A percentile compares a stretch with the other conserved stretches of the same genome.
Conservation (phyloP, 1,140 invertebrate genomes). For the Trichogramma pretiosum region DNA sequence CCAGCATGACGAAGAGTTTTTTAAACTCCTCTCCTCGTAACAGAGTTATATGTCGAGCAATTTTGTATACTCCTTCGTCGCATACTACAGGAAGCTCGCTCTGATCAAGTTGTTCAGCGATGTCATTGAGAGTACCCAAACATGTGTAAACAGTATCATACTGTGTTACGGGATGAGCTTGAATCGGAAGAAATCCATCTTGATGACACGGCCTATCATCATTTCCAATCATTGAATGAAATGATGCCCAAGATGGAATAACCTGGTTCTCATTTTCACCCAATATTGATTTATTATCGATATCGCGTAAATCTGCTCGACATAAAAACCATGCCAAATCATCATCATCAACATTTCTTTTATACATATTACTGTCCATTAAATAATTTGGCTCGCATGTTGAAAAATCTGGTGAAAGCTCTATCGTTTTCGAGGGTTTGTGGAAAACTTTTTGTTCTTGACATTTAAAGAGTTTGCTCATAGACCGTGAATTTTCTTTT, state of each 20-base stretch:
- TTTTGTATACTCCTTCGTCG: slow-evolving; percentile 16
- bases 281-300: neutral
- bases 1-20: neutral
- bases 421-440: neutral
- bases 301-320: neutral
- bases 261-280: neutral
- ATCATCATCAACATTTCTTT: neutral
- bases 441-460: neutral
- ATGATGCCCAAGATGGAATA: slow-evolving; percentile 6
- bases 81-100: slow-evolving; percentile 6
- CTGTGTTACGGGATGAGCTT: slow-evolving; percentile 9
- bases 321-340: slow-evolving; percentile 12
- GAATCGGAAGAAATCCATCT: slow-evolving; percentile 13
- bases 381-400: neutral
- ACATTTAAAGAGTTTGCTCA: slow-evolving; percentile 1
- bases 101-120: slow-evolving; percentile 13
- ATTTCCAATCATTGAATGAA: slow-evolving; percentile 5
- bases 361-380: neutral
- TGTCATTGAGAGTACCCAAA: slow-evolving; percentile 14
- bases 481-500: neutral
- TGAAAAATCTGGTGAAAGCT: neutral
- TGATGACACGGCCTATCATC: neutral
- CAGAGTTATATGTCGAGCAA: slow-evolving; percentile 6
- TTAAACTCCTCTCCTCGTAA: neutral
- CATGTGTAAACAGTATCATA: slow-evolving; percentile 13